Evolutionary conservation across 64 coral and sea anemone species (phyloP).

Genomic region (Actinia equina): DNA sequence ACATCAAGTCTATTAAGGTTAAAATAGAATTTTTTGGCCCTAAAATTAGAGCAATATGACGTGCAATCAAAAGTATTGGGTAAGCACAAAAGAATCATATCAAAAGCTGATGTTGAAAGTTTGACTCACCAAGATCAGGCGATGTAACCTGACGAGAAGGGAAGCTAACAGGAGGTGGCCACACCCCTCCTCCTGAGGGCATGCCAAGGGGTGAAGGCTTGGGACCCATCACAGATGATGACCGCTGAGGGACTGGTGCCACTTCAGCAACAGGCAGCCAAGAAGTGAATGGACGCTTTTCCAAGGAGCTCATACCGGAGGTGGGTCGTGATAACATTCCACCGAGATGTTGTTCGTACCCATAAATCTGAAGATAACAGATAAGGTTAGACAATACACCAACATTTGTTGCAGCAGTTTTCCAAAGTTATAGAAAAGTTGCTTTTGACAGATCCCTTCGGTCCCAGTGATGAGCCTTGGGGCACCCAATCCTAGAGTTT

Average conservation of each 20-base stretch:
- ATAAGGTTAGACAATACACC: not conserved
- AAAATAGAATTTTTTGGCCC: not conserved
- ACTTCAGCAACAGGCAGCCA: conserved; percentile 40
- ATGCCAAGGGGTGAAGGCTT: conserved; percentile 16
- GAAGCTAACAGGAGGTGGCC: conserved; percentile 46
- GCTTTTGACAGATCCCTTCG: too few relatives aligned
- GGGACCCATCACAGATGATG: conserved; percentile 26
- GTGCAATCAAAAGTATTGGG: too few relatives aligned
- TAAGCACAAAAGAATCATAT: not conserved
- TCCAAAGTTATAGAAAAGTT: too few relatives aligned
- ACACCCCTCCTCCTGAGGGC: conserved; percentile 24
- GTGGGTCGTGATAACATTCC: conserved; percentile 36
- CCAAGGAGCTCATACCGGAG: conserved; percentile 26
- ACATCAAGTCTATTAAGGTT: too few relatives aligned
- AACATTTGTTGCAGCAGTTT: not conserved
- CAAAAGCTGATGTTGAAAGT: not conserved
- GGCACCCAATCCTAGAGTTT: too few relatives aligned
- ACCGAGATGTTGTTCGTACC: conserved; percentile 52
- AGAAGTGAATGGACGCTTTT: conserved; percentile 51
- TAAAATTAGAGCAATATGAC: too few relatives aligned
- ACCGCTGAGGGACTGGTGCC: conserved; percentile 22
- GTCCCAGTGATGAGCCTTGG: too few relatives aligned
- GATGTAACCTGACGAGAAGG: conserved; percentile 39
- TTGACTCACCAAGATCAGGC: conserved; percentile 39
- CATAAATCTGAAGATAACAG: conserved; percentile 41